Base-by-base conservation (phyloP, 2,888 invertebrate genomes). In the Corbicula japonica region DNA sequence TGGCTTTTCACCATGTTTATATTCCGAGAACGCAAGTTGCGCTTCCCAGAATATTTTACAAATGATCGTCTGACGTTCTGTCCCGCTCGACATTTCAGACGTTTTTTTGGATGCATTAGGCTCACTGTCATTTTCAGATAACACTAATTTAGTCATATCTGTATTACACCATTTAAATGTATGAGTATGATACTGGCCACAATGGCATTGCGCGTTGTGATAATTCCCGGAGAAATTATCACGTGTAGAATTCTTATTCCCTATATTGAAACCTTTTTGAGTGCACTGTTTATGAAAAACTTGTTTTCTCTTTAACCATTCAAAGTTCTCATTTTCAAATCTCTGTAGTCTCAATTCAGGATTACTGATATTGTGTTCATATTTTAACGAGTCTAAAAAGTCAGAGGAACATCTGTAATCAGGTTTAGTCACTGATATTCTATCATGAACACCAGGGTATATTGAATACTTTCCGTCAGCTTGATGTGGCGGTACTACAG, bases 31-130 rank as follows among this genome's bases (percentile, higher is more conserved):
- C 12, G 87, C 84, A 48, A 91, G 74, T 12, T 76, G 52, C 0
- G 91, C 87, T 4, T 83, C 80, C 91, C 91, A 91, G 76, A 91
- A 91, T 56, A 88, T 87, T 62, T 88, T 88, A 60, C 88, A 77
- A 1, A 87, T 82, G 12, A 75, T 74, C 10, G 76, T 41, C 63
- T 85, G 84, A n/a, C n/a, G n/a, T n/a, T n/a, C n/a, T n/a, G n/a
- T n/a, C n/a, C n/a, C n/a, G n/a, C n/a, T n/a, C n/a, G n/a, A n/a
- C n/a, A n/a, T n/a, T n/a, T n/a, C n/a, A n/a, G n/a, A n/a, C n/a
- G n/a, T n/a, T n/a, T n/a, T n/a, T n/a, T n/a, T n/a, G n/a, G n/a
- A n/a, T n/a, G n/a, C n/a, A n/a, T n/a, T n/a, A n/a, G n/a, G n/a
- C n/a, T n/a, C n/a, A n/a, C n/a, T n/a, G n/a, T n/a, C n/a, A n/a